Percentiles rank a stretch among this genome's conserved stretches.
Conservation (phyloP, 2,888 invertebrate species). For the Chelonus formosanus region DNA sequence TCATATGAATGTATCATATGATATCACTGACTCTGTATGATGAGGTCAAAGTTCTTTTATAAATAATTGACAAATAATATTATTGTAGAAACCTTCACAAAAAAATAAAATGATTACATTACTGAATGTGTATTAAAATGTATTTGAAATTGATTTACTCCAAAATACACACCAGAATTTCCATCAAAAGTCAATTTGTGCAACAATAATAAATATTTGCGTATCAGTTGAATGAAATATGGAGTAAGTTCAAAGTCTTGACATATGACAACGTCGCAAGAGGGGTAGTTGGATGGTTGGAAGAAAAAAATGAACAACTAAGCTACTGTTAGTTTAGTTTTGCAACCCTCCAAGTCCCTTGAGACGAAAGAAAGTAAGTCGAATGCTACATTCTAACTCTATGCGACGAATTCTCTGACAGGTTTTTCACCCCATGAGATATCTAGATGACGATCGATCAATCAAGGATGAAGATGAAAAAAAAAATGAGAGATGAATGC, state of each 20-base stretch:
- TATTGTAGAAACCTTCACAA: no score
- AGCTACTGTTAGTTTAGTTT: slow-evolving; percentile 16
- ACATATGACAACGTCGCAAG: slow-evolving; percentile 36
- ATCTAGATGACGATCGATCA: slow-evolving; percentile 30
- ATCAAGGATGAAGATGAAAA: slow-evolving; percentile 11
- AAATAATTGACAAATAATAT: no score
- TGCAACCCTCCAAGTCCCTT: slow-evolving; percentile 31
- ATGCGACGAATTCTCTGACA: slow-evolving; percentile 15
- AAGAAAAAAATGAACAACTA: slow-evolving; percentile 37
- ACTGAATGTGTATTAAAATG: no score
- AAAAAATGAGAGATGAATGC: slow-evolving; percentile 24
- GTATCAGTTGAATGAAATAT: slow-evolving; percentile 51
- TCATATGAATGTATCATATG: no score
- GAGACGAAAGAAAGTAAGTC: slow-evolving; percentile 22
- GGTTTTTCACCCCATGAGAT: slow-evolving; percentile 24
- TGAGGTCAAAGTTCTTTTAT: no score
- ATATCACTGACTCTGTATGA: no score
- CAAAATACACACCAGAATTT: no score
- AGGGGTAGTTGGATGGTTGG: slow-evolving; percentile 37
- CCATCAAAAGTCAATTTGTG: neutral
- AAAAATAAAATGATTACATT: no score
- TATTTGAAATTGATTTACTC: no score
- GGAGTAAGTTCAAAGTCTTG: slow-evolving; percentile 53
- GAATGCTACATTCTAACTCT: neutral
- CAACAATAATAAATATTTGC: slow-evolving; percentile 11